Percentiles rank a stretch among this genome's conserved stretches.
Conservation (phyloP, 2,113 vertebrate species). For the Alouatta palliata region DNA sequence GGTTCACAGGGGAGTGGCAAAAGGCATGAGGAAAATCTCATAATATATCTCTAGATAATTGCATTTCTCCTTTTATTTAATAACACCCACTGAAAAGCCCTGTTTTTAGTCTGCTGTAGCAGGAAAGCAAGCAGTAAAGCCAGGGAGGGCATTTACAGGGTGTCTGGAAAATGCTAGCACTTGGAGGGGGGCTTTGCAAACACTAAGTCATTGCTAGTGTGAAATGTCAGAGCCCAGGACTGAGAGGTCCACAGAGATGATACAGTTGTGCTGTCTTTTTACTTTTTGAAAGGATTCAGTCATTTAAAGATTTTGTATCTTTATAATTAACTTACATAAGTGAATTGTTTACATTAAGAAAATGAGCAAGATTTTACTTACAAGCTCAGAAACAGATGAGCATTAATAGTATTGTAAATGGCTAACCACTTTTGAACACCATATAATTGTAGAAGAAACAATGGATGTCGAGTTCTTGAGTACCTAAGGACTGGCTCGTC, state of each 20-base stretch:
- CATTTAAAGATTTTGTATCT: not conserved
- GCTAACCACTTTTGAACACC: not conserved
- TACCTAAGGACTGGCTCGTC: not conserved
- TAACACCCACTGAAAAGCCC: slow-evolving; percentile 1
- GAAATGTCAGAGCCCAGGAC: not conserved
- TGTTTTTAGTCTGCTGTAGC: not conserved
- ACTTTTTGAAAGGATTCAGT: not conserved
- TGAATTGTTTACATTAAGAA: not conserved
- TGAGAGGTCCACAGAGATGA: not conserved
- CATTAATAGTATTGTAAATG: not conserved
- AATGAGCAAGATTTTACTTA: not conserved
- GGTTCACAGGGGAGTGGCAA: slow-evolving; percentile 1
- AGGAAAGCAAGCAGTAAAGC: slow-evolving; percentile 27
- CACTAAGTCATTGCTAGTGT: not conserved
- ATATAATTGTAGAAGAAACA: slow-evolving; percentile 3
- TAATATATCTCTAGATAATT: slow-evolving; percentile 28
- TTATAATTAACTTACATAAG: not conserved
- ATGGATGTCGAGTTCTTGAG: not conserved
- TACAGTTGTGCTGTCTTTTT: not conserved
- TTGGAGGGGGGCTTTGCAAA: not conserved
- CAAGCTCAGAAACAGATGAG: not conserved
- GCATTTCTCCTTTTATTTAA: slow-evolving; percentile 24
- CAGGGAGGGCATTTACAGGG: slow-evolving; percentile 39
- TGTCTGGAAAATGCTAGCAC: slow-evolving; percentile 38
- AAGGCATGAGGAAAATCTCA: not conserved